Evolutionary conservation across 2,113 vertebrate species (phyloP).

Genomic region (Gracilinanus agilis): DNA sequence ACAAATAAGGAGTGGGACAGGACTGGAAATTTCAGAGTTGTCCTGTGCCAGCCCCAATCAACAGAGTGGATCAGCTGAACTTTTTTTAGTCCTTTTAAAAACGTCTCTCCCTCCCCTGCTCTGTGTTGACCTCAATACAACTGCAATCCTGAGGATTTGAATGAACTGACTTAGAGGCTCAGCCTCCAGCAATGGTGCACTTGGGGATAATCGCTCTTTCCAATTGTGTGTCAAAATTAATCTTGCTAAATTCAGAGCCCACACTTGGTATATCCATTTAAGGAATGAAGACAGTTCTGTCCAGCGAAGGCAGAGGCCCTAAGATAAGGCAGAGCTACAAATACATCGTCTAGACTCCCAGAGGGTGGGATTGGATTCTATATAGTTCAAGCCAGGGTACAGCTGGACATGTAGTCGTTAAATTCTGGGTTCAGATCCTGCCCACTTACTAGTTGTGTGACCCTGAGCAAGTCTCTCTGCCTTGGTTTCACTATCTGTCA

Average conservation of each 20-base stretch:
- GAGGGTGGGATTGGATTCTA: constrained; percentile 40
- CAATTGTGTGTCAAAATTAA: constrained; percentile 6
- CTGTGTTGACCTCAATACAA: constrained; percentile 38
- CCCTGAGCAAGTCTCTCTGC: background rate
- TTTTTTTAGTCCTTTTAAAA: constrained; percentile 26
- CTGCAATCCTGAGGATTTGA: constrained; percentile 22
- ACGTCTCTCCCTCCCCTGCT: background rate
- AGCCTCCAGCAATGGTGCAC: background rate
- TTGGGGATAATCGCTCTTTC: background rate
- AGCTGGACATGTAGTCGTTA: background rate
- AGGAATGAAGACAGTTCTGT: constrained; percentile 17
- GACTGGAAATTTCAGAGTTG: background rate
- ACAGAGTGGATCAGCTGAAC: background rate
- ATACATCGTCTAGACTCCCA: constrained; percentile 61
- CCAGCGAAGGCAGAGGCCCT: constrained; percentile 14
- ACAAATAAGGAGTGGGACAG: background rate
- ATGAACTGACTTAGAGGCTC: constrained; percentile 23
- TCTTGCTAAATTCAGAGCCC: constrained; percentile 37
- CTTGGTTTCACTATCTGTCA: background rate
- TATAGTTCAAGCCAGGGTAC: constrained; percentile 25
- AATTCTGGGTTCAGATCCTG: background rate
- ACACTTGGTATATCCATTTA: constrained; percentile 16
- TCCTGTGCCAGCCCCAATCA: background rate
- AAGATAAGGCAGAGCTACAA: constrained; percentile 64
- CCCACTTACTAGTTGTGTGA: background rate